Evolutionary conservation across 1,140 invertebrate genomes (phyloP).

Genomic region (Hypothenemus hampei): DNA sequence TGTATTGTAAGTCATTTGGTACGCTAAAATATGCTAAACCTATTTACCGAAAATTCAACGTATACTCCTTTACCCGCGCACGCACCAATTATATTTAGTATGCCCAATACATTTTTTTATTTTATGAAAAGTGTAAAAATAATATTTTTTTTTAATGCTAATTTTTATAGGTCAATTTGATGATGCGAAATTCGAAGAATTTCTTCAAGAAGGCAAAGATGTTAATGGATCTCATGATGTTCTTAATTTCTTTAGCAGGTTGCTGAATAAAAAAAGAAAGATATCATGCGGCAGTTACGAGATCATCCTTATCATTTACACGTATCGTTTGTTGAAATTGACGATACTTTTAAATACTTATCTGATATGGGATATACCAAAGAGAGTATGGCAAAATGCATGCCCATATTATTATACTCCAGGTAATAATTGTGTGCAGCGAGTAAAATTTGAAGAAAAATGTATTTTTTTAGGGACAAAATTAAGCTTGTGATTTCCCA

Average conservation of each 20-base stretch:
- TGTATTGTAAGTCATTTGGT: too few relatives aligned
- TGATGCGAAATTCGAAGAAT: slow-evolving; percentile 41
- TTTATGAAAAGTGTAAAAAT: too few relatives aligned
- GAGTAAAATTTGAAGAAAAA: too few relatives aligned
- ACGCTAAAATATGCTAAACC: too few relatives aligned
- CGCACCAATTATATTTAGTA: too few relatives aligned
- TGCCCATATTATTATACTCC: slow-evolving; percentile 53
- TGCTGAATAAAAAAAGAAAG: slow-evolving; percentile 33
- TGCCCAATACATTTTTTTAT: too few relatives aligned
- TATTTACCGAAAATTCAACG: too few relatives aligned
- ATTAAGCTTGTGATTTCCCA: too few relatives aligned
- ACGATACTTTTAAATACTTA: slow-evolving; percentile 48
- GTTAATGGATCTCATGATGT: slow-evolving; percentile 39
- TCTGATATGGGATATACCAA: slow-evolving; percentile 43
- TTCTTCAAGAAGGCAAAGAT: slow-evolving; percentile 43
- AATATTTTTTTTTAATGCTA: too few relatives aligned
- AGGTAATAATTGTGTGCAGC: slow-evolving; percentile 49
- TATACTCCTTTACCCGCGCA: too few relatives aligned
- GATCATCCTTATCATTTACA: slow-evolving; percentile 53
- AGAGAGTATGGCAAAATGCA: slow-evolving; percentile 51
- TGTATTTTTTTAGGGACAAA: too few relatives aligned
- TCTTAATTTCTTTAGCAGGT: slow-evolving; percentile 25
- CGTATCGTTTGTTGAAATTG: slow-evolving; percentile 49
- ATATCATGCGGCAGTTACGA: slow-evolving; percentile 44
- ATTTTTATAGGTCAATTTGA: slow-evolving; percentile 10